phyloP scores from a whole-genome alignment of 2,113 vertebrate species.

The Pachypanchax playfairii region DNA sequence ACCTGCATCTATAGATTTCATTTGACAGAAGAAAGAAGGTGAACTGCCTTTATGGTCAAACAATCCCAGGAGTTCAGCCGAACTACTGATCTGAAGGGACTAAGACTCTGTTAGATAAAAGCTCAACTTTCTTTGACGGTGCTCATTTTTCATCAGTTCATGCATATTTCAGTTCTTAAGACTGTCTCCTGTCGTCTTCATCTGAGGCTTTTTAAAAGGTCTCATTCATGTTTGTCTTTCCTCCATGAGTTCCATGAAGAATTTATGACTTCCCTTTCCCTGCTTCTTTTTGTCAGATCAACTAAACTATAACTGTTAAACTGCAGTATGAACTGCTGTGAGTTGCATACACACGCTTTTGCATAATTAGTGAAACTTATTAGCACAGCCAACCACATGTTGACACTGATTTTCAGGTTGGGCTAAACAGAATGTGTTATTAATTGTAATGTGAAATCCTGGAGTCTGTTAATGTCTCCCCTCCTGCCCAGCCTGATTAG shows the following conservation, averaged over 20 bases:
- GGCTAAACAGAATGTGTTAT: slow-evolving; percentile 12
- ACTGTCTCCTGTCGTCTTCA: slow-evolving; percentile 55
- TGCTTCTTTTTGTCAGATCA: neutral
- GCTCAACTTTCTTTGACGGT: slow-evolving; percentile 56
- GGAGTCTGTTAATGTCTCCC: neutral
- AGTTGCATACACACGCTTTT: neutral
- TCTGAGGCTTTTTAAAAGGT: slow-evolving; percentile 57
- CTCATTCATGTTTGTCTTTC: slow-evolving; percentile 27
- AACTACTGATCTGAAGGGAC: slow-evolving; percentile 40
- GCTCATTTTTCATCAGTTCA: slow-evolving; percentile 70
- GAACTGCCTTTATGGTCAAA: slow-evolving; percentile 15
- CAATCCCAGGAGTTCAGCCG: slow-evolving; percentile 18
- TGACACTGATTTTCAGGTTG: slow-evolving; percentile 24
- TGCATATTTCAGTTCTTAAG: slow-evolving; percentile 70
- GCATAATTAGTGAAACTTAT: too few relatives aligned
- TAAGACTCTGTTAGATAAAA: slow-evolving; percentile 68
- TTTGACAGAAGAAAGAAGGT: neutral
- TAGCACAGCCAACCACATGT: slow-evolving; percentile 20
- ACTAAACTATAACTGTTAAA: slow-evolving; percentile 1
- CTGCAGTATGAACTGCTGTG: neutral
- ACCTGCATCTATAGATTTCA: neutral
- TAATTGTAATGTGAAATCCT: slow-evolving; percentile 15
- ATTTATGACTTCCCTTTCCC: slow-evolving; percentile 36
- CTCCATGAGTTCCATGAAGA: slow-evolving; percentile 45
- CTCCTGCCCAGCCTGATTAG: neutral